Percentiles rank a stretch among this genome's conserved stretches.
These are phyloP conservation scores for Ruditapes philippinarum DNA, from an alignment of 1,140 invertebrate genomes.

Conservation along the genomic window DNA sequence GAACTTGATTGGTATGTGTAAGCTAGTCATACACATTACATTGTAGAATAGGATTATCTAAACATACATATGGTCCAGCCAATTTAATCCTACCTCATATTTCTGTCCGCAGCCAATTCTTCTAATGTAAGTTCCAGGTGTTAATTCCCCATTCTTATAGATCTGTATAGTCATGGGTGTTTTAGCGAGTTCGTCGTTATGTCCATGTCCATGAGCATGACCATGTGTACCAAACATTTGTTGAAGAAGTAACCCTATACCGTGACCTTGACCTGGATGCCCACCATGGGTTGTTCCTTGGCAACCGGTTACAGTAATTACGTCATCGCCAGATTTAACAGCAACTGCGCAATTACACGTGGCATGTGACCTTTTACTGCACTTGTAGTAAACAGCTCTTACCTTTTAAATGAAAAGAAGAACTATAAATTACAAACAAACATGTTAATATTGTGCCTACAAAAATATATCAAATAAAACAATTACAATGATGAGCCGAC, in stretches of 20 bases:
- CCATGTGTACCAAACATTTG: slow-evolving; percentile 55
- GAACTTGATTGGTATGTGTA: too few relatives aligned
- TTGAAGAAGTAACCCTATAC: slow-evolving; percentile 57
- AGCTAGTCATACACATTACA: too few relatives aligned
- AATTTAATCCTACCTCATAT: slow-evolving; percentile 75
- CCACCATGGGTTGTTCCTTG: slow-evolving; percentile 41
- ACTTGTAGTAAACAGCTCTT: slow-evolving; percentile 71
- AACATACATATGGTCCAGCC: too few relatives aligned
- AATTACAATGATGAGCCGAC: too few relatives aligned
- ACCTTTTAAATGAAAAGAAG: slow-evolving; percentile 60
- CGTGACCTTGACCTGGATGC: slow-evolving; percentile 58
- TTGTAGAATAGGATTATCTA: too few relatives aligned
- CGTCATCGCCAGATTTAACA: slow-evolving; percentile 84
- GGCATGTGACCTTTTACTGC: slow-evolving; percentile 64
- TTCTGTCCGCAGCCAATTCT: slow-evolving; percentile 79
- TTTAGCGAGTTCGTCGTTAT: slow-evolving; percentile 26
- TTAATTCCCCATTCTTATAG: slow-evolving; percentile 80
- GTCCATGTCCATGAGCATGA: slow-evolving; percentile 9
- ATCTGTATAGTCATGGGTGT: slow-evolving; percentile 74
- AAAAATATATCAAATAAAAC: too few relatives aligned
- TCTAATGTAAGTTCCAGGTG: slow-evolving; percentile 75
- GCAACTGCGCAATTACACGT: slow-evolving; percentile 85
- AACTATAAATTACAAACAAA: too few relatives aligned
- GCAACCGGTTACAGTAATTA: slow-evolving; percentile 81
- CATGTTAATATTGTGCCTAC: too few relatives aligned